A percentile compares a stretch with the other conserved stretches of the same genome.
phyloP scores from a whole-genome alignment of 2,113 vertebrate genomes.

The Xiphorhynchus elegans region DNA sequence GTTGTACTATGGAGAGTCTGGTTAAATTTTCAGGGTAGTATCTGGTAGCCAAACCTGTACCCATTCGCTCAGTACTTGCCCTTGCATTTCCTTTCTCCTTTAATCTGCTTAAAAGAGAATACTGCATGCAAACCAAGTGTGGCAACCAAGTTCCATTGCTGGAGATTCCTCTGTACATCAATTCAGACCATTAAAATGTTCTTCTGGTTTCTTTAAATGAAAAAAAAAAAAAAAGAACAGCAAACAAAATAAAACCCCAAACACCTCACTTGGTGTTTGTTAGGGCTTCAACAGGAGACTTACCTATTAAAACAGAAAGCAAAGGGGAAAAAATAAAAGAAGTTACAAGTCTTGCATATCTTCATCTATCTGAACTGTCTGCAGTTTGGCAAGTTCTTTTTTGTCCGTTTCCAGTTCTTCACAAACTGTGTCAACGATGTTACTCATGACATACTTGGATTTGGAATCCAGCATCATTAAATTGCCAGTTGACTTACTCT shows the following conservation, averaged over 20 bases:
- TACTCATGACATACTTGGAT: slow-evolving; percentile 84
- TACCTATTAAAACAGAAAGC: slow-evolving; percentile 57
- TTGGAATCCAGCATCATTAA: slow-evolving; percentile 82
- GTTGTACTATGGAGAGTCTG: slow-evolving; percentile 41
- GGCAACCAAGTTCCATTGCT: slow-evolving; percentile 18
- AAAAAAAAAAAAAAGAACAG: background rate
- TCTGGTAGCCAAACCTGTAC: slow-evolving; percentile 60
- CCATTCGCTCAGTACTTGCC: slow-evolving; percentile 28
- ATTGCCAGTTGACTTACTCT: slow-evolving; percentile 78
- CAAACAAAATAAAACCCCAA: background rate
- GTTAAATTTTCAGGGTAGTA: slow-evolving; percentile 48
- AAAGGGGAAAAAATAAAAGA: background rate
- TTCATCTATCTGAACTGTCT: slow-evolving; percentile 97
- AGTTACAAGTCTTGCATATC: slow-evolving; percentile 92
- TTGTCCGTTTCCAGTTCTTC: slow-evolving; percentile 93
- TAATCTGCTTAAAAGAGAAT: slow-evolving; percentile 65
- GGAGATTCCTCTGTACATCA: slow-evolving; percentile 55
- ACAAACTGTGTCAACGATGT: slow-evolving; percentile 88
- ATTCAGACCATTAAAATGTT: slow-evolving; percentile 41
- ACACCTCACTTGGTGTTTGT: slow-evolving; percentile 18
- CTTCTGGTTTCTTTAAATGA: slow-evolving; percentile 57
- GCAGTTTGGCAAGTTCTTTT: slow-evolving; percentile 97
- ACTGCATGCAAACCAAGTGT: slow-evolving; percentile 53
- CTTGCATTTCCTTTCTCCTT: slow-evolving; percentile 46
- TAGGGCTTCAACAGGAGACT: slow-evolving; percentile 53